Conservation (phyloP, 2,113 vertebrate species). For the Trinectes maculatus region DNA sequence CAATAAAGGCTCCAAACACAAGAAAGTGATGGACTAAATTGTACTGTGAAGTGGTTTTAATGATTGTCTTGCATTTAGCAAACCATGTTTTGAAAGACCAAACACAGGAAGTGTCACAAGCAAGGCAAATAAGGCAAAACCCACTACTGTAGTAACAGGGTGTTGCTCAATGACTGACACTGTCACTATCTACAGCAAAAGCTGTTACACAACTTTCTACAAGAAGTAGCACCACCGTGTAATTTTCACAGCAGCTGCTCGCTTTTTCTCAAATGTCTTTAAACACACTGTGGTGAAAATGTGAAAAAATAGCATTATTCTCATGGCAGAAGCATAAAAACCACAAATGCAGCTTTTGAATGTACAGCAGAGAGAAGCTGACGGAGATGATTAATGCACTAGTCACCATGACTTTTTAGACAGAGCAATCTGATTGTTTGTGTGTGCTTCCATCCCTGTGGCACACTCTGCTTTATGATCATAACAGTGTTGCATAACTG, state of each 20-base stretch:
- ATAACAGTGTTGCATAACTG: conserved; percentile 37
- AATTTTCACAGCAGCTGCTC: conserved; percentile 4
- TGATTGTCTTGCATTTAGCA: not conserved
- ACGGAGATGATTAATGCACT: conserved; percentile 36
- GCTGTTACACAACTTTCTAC: not conserved
- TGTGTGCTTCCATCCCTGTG: not conserved
- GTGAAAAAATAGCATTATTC: not conserved
- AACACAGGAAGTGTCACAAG: conserved; percentile 36
- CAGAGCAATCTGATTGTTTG: not conserved
- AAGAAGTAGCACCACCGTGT: not conserved
- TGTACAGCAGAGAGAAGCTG: not conserved
- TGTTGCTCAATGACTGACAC: conserved; percentile 13
- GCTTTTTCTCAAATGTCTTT: conserved; percentile 16
- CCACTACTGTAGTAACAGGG: conserved; percentile 5
- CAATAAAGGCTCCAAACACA: no score
- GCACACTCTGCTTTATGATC: conserved; percentile 9
- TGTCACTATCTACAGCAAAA: conserved; percentile 3
- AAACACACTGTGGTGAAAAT: not conserved
- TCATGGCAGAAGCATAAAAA: conserved; percentile 8
- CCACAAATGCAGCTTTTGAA: conserved; percentile 22
- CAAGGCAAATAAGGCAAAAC: conserved; percentile 12
- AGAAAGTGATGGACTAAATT: no score
- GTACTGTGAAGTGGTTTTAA: not conserved
- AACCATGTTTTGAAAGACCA: conserved; percentile 26
- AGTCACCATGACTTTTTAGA: not conserved